Conservation (phyloP, 2,113 vertebrate genomes). For the Polypterus bichir region DNA sequence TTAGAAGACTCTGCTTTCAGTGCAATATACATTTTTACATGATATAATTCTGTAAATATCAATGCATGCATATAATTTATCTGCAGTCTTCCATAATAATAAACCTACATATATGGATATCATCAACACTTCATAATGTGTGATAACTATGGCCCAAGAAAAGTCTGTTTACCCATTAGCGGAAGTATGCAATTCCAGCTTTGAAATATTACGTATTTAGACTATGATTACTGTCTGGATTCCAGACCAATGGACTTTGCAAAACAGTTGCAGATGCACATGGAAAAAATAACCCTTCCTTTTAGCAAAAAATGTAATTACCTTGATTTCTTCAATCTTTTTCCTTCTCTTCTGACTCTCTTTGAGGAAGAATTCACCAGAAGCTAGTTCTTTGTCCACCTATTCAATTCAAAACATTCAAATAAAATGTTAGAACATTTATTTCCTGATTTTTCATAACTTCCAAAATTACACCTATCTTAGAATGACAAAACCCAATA, state of each 20-base stretch:
- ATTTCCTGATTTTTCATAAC: neutral
- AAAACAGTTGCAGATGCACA: neutral
- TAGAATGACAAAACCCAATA: neutral
- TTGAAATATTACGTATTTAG: neutral
- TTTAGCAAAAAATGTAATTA: constrained; percentile 24
- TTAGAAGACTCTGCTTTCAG: too few relatives aligned
- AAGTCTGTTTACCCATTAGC: too few relatives aligned
- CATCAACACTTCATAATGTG: too few relatives aligned
- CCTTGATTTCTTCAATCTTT: constrained; percentile 79
- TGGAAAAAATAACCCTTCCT: neutral
- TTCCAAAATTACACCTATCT: neutral
- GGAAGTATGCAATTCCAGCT: too few relatives aligned
- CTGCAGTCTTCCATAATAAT: too few relatives aligned
- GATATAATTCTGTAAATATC: too few relatives aligned
- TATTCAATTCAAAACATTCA: constrained; percentile 25
- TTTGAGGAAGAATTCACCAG: constrained; percentile 86
- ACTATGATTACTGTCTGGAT: neutral
- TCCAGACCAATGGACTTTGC: neutral
- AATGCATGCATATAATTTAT: too few relatives aligned
- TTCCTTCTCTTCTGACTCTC: constrained; percentile 77
- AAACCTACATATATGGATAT: too few relatives aligned
- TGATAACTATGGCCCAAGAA: too few relatives aligned
- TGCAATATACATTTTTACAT: too few relatives aligned
- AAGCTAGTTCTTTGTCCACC: constrained; percentile 84
- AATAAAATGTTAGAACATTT: neutral